phyloP scores from a whole-genome alignment of 2,797 vertebrate species.

The Gymnothorax reevesii region DNA sequence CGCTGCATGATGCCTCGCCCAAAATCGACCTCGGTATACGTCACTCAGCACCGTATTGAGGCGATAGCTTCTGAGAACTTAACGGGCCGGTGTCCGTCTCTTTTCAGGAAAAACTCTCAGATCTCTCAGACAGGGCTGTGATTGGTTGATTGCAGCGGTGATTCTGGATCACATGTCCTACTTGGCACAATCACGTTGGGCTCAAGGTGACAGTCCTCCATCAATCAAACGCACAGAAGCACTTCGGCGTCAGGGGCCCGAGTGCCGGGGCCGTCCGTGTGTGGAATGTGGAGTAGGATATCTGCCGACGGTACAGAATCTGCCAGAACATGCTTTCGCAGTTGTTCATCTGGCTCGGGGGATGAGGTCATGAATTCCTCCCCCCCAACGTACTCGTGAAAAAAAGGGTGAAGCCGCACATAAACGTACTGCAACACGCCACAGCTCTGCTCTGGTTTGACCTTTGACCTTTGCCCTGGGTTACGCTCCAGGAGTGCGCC shows the following conservation, averaged over 20 bases:
- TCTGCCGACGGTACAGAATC: background rate
- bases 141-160: no score
- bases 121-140: no score
- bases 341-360: background rate
- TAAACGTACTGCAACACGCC: background rate
- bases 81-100: no score
- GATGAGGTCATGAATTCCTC: background rate
- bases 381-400: background rate
- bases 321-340: background rate
- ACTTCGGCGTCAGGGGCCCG: no score
- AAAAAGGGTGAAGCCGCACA: background rate
- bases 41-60: no score
- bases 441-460: background rate
- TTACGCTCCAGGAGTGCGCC: background rate
- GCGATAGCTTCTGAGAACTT: no score
- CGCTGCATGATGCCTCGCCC: no score
- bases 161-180: no score
- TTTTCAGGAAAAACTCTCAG: no score
- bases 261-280: background rate
- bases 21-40: no score
- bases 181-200: no score
- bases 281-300: background rate
- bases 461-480: background rate
- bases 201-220: background rate
- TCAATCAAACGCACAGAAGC: no score